Conservation (phyloP, 2,113 vertebrate genomes). For the Muntiacus reevesi region DNA sequence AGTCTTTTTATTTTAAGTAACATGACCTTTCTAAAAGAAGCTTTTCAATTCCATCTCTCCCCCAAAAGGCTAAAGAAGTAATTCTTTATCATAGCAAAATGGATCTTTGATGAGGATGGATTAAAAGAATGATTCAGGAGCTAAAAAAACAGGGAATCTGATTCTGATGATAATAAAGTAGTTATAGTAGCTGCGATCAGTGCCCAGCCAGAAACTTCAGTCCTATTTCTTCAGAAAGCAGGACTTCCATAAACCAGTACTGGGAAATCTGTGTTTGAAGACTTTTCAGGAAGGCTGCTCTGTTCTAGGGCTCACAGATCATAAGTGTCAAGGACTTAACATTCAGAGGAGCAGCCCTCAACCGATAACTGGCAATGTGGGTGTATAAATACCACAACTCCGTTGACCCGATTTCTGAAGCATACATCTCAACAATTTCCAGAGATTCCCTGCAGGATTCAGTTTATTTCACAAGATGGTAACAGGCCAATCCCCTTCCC, state of each 20-base stretch:
- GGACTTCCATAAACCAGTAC: background rate
- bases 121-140: slow-evolving; percentile 17
- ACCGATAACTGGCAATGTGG: background rate
- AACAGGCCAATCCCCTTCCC: background rate
- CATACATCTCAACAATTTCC: background rate
- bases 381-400: background rate
- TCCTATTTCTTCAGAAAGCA: background rate
- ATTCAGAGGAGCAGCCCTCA: background rate
- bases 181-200: background rate
- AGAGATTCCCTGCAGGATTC: background rate
- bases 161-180: background rate
- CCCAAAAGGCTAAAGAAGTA: slow-evolving; percentile 31
- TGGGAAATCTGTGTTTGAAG: background rate
- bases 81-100: slow-evolving; percentile 11
- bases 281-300: background rate
- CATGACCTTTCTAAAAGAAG: slow-evolving; percentile 49
- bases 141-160: background rate
- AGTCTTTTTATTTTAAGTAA: slow-evolving; percentile 60
- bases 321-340: background rate
- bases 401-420: too few species aligned
- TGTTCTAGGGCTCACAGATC: background rate
- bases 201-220: background rate
- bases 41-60: slow-evolving; percentile 14
- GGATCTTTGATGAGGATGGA: background rate
- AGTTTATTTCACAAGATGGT: background rate